A percentile compares a stretch with the other conserved stretches of the same genome.
phyloP scores from a whole-genome alignment of 2,113 vertebrate genomes.

The Pseudopipra pipra region DNA sequence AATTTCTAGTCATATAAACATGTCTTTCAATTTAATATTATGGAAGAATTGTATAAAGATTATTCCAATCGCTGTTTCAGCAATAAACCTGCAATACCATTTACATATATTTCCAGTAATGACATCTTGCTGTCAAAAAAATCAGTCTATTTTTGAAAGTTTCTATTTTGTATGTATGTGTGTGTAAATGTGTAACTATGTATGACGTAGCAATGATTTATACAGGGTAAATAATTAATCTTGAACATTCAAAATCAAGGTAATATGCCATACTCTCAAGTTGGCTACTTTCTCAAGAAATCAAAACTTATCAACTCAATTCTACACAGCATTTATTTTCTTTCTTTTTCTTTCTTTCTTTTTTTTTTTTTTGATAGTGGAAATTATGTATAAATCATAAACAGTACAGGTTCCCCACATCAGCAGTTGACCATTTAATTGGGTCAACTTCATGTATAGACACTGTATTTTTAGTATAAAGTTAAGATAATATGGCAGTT shows the following conservation, averaged over 20 bases:
- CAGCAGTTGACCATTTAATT: conserved; percentile 61
- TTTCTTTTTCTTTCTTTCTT: neutral
- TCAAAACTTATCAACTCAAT: conserved; percentile 32
- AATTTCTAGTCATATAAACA: neutral
- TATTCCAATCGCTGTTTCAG: neutral
- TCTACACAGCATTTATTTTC: conserved; percentile 76
- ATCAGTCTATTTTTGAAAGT: neutral
- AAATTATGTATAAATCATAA: conserved; percentile 76
- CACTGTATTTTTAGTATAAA: conserved; percentile 77
- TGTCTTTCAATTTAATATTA: neutral
- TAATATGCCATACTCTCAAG: neutral
- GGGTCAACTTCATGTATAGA: conserved; percentile 57
- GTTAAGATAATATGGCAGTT: conserved; percentile 71
- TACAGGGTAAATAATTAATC: neutral
- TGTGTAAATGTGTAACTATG: neutral
- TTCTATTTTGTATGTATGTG: neutral
- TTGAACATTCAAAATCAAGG: conserved; percentile 16
- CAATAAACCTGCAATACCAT: neutral
- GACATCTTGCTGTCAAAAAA: neutral
- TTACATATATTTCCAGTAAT: neutral
- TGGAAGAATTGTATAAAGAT: neutral
- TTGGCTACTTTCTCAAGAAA: conserved; percentile 34
- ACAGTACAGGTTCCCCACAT: conserved; percentile 63
- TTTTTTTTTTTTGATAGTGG: conserved; percentile 49
- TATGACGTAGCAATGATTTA: neutral